phyloP scores from a whole-genome alignment of 1,140 invertebrate genomes.

The Pararge aegeria region DNA sequence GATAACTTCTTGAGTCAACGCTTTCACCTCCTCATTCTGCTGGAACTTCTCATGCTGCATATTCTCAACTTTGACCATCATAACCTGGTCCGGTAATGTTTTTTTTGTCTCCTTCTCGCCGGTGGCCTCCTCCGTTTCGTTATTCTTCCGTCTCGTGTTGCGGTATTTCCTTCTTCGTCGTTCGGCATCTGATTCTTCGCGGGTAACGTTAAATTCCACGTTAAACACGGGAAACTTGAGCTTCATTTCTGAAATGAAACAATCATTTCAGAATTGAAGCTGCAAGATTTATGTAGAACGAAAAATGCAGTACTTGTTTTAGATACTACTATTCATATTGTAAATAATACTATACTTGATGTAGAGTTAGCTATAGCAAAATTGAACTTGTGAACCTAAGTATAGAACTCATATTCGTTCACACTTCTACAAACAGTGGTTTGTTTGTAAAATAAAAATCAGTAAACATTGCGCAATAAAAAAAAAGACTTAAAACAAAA shows the following conservation, averaged over 20 bases:
- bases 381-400: too few relatives aligned
- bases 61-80: conserved; percentile 98
- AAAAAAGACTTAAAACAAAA: too few relatives aligned
- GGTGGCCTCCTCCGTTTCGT: conserved; percentile 12
- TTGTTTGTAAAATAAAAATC: too few relatives aligned
- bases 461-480: too few relatives aligned
- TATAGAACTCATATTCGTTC: too few relatives aligned
- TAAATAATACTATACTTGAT: too few relatives aligned
- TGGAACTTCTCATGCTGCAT: conserved; percentile 93
- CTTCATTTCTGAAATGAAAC: conserved; percentile 75
- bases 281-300: conserved; percentile 7
- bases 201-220: conserved; percentile 83
- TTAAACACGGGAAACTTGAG: conserved; percentile 84
- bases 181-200: conserved; percentile 80
- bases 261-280: conserved; percentile 69
- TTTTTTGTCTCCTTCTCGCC: conserved; percentile 51
- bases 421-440: too few relatives aligned
- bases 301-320: too few relatives aligned
- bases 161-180: conserved; percentile 78
- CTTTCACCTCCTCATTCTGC: conserved; percentile 97
- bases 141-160: conserved; percentile 50
- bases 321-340: too few relatives aligned
- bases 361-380: too few relatives aligned
- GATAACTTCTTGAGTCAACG: conserved; percentile 97
- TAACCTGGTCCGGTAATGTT: conserved; percentile 76